Evolutionary conservation across 2,113 vertebrate genomes (phyloP), one percentile per base, ranked within the genome.

Genomic region (Leiothrix lutea): DNA sequence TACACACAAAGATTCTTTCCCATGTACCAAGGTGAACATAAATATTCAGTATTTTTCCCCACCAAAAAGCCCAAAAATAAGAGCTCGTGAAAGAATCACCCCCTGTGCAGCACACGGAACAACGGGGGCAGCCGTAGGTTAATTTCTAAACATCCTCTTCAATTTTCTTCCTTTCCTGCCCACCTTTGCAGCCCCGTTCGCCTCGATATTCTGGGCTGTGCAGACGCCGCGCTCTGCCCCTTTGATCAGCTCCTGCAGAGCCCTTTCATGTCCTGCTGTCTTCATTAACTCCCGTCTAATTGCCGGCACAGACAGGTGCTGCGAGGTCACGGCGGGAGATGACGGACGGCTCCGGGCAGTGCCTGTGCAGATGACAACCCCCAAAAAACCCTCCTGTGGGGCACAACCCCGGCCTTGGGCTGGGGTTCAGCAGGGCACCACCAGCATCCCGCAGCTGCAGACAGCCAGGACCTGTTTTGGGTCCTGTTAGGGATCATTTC

Each of bases 251-350:
- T 44, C 61, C 48, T 33, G 65, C 78, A 70, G 50, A 94, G 61
- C 75, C 79, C 87, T 96, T 97, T 97, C 91, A 94, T 95, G 92
- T 88, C 69, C 85, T 9, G 51, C 92, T 88, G 73, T 22, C 94
- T 90, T 96, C 93, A 60, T 96, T 94, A 96, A 15, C 84, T 42
- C 77, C 12, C 9, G 38, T 82, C 95, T 97, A 97, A 96, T 95
- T 96, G 91, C 96, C 40, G 3, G 20, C 38, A 81, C 54, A 48
- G 95, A 14, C 94, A 90, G 93, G 88, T 81, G 95, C 29, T 84
- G 67, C 89, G n/a, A 92, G 96, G 91, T 90, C 90, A 85, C 53
- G 5, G 17, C 51, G 8, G 91, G 89, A 67, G 96, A 94, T 86
- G 94, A 97, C 0, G 35, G 96, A 96, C 57, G 91, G 73, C 45